These are phyloP conservation scores for Galerucella pusilla DNA, from an alignment of 2,888 invertebrate species.

Conservation along the genomic window DNA sequence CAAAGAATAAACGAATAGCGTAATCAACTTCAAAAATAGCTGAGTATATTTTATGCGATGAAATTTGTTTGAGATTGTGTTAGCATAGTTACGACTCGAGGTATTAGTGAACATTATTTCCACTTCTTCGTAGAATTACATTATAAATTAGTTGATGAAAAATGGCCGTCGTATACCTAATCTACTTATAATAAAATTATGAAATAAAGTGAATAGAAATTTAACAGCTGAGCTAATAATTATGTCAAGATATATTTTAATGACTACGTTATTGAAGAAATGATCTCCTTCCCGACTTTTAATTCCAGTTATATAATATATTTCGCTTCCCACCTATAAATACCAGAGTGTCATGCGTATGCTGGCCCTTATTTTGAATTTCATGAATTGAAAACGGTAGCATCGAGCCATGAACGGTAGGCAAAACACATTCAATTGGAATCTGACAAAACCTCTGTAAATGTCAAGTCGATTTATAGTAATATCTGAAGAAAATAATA, in stretches of 20 bases:
- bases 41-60: conserved; percentile 2
- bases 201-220: too few species aligned
- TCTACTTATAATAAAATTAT: too few species aligned
- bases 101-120: too few species aligned
- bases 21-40: conserved; percentile 16
- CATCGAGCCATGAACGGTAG: too few species aligned
- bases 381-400: too few species aligned
- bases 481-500: not conserved
- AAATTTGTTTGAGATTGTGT: not conserved
- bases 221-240: too few species aligned
- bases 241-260: too few species aligned
- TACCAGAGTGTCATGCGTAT: not conserved
- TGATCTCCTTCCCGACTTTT: too few species aligned
- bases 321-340: not conserved
- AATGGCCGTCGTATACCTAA: not conserved
- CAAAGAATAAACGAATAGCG: conserved; percentile 12
- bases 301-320: too few species aligned
- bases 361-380: not conserved
- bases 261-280: too few species aligned
- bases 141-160: too few species aligned
- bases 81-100: not conserved
- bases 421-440: conserved; percentile 30
- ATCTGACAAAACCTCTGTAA: conserved; percentile 38
- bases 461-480: conserved; percentile 37
- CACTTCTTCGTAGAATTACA: too few species aligned